Base-by-base conservation (phyloP, 2,113 vertebrate species). In the Crotalus helleri region DNA sequence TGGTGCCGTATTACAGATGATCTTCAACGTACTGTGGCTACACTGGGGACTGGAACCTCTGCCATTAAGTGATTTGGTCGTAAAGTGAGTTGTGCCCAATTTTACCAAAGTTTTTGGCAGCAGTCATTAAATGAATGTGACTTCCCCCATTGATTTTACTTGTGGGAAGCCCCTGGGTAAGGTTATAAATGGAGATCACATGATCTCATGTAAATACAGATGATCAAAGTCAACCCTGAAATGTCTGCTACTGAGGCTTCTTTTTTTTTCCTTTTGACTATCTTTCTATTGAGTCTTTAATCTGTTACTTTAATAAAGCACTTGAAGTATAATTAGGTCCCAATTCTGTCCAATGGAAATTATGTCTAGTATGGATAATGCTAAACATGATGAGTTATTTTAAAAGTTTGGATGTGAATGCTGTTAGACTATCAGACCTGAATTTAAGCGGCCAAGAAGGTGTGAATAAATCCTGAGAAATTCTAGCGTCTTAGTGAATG, bases 171-270 rank as follows among this genome's bases (percentile, higher is more conserved):
- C 6, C 49, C 49, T 49, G 0, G 49, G 7, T 93, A 92, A 90
- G 85, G 87, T 94, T 87, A 1, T 69, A 64, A 64, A 64, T 61
- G 59, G 3, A 24, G 3, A 61, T 61, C 59, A 4, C 29, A 26
- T 29, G 26, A 64, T 24, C 10, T 26, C 59, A 12, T 26, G 92
- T 93, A 29, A 29, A 64, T 61, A 44, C 86, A 81, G 91, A 88
- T 93, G 95, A 90, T 93, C 74, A 90, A 58, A 58, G 61, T 29
- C 49, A 23, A 2, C 4, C 0, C 93, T 95, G 88, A n/a, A 74
- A 51, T 90, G 0, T 23, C 19, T 4, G 87, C 58, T 59, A 0
- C 24, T 3, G 0, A 21, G 81, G 5, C 3, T 54, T 21, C 33
- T 44, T n/a, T 64, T 94, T 39, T 39, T 10, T 19, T 39, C 13